Base-by-base conservation (phyloP, 2,888 invertebrate species). In the Lypha dubia region DNA sequence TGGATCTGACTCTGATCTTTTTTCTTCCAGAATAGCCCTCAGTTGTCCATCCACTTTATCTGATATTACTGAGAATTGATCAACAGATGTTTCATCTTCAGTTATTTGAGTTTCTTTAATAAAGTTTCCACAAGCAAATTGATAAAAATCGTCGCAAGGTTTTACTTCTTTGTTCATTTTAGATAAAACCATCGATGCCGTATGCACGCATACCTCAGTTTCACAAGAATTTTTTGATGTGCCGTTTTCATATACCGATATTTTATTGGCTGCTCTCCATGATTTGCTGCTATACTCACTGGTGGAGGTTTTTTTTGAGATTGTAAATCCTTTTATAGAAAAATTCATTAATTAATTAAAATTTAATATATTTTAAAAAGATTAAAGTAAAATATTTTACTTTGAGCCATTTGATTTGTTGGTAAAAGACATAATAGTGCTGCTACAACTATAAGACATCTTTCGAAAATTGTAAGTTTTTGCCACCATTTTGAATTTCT, bases 401-500 rank as follows among this genome's bases (percentile, higher is more conserved):
- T 86, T 58, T n/a, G 17, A 8, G 17, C 60, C 38, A 94, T 93
- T 63, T 49, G 49, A 20, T 49, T 49, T 49, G 17, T 49, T 49
- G 49, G 49, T 8, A 49, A 20, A 49, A 95, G 93, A 84, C 94
- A 92, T 58, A 94, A 93, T 81, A 95, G 92, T 60, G 93, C 92
- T 79, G 94, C 93, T 13, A 94, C 90, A 74, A 95, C 90, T 82
- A 95, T 94, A 87, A 96, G 93, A 51, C 94, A 94, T 87, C 95
- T 93, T 92, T 96, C 96, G 93, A 96, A 92, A 86, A 95, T 94
- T 49, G 95, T 95, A 87, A 96, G 93, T 84, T 96, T 93, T 87
- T 95, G 95, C 96, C 96, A 96, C 96, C 96, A 96, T 93, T 95
- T 95, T 88, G 95, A 95, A 92, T 95, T 95, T 93, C 95, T 96